phyloP scores from a whole-genome alignment of 1,140 invertebrate genomes.

The Pachypsylla venusta region DNA sequence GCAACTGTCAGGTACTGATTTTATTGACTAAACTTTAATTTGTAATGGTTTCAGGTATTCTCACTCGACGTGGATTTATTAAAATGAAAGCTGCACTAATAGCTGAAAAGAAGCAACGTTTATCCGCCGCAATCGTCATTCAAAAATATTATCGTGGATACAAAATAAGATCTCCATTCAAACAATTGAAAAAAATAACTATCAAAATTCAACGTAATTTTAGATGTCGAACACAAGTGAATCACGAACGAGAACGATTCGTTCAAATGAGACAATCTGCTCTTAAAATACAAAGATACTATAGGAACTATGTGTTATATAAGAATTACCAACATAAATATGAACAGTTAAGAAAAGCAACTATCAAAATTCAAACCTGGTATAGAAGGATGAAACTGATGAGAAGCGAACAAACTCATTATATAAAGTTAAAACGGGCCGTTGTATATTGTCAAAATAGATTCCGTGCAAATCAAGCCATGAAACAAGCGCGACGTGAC shows the following conservation, averaged over 20 bases:
- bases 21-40: no score
- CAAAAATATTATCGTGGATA: slow-evolving; percentile 12
- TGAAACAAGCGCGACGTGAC: slow-evolving; percentile 18
- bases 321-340: slow-evolving; percentile 29
- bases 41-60: no score
- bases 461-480: slow-evolving; percentile 11
- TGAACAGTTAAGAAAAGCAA: slow-evolving; percentile 28
- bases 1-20: no score
- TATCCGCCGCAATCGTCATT: slow-evolving; percentile 16
- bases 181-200: slow-evolving; percentile 28
- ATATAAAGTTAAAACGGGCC: slow-evolving; percentile 25
- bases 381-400: slow-evolving; percentile 30
- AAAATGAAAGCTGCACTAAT: not conserved
- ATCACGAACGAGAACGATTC: slow-evolving; percentile 9
- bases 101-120: not conserved
- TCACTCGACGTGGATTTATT: not conserved
- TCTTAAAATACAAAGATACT: slow-evolving; percentile 30
- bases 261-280: slow-evolving; percentile 9
- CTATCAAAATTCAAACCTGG: slow-evolving; percentile 33
- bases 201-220: slow-evolving; percentile 23
- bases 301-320: slow-evolving; percentile 31
- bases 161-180: slow-evolving; percentile 28
- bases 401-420: slow-evolving; percentile 21
- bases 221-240: slow-evolving; percentile 15
- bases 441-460: slow-evolving; percentile 26